Percentiles rank a stretch among this genome's conserved stretches.
These are phyloP conservation scores for Drosophila melanosoma DNA, from an alignment of 2,888 invertebrate species.

Conservation along the genomic window DNA sequence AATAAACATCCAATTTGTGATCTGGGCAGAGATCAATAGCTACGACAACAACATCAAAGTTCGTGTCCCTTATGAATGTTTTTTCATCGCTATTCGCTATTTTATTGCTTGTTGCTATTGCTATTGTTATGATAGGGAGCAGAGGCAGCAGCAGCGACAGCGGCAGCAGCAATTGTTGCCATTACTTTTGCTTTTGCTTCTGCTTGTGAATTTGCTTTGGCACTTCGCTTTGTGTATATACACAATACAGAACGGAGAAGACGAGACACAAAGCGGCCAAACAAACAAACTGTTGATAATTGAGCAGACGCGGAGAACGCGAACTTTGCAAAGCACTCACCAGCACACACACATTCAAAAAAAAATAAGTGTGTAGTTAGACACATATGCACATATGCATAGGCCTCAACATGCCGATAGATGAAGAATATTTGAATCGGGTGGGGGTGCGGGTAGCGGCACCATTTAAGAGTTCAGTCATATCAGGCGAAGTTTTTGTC, in stretches of 20 bases:
- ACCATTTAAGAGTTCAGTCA: conserved; percentile 73
- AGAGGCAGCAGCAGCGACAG: conserved; percentile 9
- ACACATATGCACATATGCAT: conserved; percentile 5
- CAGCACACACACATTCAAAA: conserved; percentile 7
- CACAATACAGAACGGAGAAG: conserved; percentile 26
- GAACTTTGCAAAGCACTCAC: conserved; percentile 49
- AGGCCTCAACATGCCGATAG: conserved; percentile 1
- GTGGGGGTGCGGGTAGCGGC: conserved; percentile 28
- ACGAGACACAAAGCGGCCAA: conserved; percentile 47
- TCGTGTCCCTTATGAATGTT: conserved; percentile 16
- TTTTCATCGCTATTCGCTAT: conserved; percentile 25
- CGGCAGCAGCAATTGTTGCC: conserved; percentile 44
- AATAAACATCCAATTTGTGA: conserved; percentile 11
- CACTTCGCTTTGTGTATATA: conserved; percentile 52
- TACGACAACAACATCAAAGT: conserved; percentile 4
- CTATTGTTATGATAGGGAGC: conserved; percentile 38
- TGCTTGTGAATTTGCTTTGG: conserved; percentile 47
- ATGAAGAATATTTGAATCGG: background rate
- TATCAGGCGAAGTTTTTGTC: conserved; percentile 68
- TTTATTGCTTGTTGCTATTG: conserved; percentile 43
- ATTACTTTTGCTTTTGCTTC: conserved; percentile 35
- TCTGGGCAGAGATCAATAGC: conserved; percentile 1
- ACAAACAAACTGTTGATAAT: conserved; percentile 75
- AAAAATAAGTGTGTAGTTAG: conserved; percentile 17
- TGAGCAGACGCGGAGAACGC: conserved; percentile 60